These are phyloP conservation scores for Crocuta crocuta DNA, from an alignment of 2,113 vertebrate species.

Conservation along the genomic window DNA sequence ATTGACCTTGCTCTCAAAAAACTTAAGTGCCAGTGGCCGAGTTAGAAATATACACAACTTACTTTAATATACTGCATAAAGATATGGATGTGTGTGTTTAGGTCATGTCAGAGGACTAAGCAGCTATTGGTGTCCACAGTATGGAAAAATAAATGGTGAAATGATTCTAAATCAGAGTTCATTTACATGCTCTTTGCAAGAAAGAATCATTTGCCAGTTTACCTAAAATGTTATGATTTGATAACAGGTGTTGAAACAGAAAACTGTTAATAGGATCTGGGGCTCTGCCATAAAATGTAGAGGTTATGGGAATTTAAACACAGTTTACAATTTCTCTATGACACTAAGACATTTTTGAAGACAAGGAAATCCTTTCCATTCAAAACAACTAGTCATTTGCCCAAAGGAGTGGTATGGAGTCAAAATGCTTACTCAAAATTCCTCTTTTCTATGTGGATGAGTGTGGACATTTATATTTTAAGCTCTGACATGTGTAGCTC, in stretches of 20 bases:
- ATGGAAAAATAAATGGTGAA: constrained; percentile 61
- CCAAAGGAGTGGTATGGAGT: not conserved
- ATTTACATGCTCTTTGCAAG: constrained; percentile 61
- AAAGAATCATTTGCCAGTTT: constrained; percentile 65
- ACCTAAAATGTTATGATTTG: constrained; percentile 78
- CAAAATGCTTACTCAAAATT: constrained; percentile 26
- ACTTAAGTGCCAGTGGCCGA: not conserved
- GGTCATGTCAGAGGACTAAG: constrained; percentile 35
- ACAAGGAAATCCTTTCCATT: constrained; percentile 47
- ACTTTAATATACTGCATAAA: not conserved
- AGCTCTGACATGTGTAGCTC: not conserved
- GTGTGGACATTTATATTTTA: not conserved
- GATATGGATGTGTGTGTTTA: not conserved
- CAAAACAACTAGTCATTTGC: constrained; percentile 47
- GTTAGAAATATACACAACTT: not conserved
- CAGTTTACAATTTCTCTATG: constrained; percentile 59
- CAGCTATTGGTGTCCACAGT: constrained; percentile 38
- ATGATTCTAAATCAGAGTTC: constrained; percentile 56
- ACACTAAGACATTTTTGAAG: constrained; percentile 60
- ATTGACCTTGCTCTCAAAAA: not conserved
- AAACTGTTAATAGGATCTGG: constrained; percentile 71
- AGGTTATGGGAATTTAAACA: constrained; percentile 71
- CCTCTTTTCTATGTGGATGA: not conserved
- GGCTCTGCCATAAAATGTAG: constrained; percentile 62
- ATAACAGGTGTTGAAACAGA: constrained; percentile 76